phyloP scores from a whole-genome alignment of 2,113 vertebrate species.

The Thalassarche chlororhynchos region DNA sequence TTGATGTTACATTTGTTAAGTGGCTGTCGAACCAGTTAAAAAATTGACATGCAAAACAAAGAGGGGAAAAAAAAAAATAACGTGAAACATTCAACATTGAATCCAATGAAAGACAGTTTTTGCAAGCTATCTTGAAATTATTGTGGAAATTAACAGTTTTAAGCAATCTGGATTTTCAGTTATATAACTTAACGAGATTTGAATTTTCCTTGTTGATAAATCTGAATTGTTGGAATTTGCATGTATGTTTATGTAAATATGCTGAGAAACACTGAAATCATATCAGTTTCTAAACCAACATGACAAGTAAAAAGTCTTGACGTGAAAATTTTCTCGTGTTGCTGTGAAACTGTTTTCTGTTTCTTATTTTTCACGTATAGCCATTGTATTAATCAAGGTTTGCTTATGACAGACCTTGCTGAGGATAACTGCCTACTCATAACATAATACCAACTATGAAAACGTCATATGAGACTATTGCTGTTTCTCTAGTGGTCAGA shows the following conservation, averaged over 20 bases:
- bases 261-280: not conserved
- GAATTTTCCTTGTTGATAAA: not conserved
- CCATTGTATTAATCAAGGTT: not conserved
- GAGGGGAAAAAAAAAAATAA: not conserved
- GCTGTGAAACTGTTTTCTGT: not conserved
- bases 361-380: not conserved
- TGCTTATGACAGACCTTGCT: not conserved
- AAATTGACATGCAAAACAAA: not conserved
- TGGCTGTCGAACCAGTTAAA: not conserved
- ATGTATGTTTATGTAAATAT: not conserved
- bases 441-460: not conserved
- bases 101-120: not conserved
- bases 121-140: not conserved
- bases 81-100: not conserved
- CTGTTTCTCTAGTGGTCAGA: not conserved
- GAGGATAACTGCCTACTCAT: not conserved
- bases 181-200: not conserved
- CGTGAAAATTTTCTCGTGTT: not conserved
- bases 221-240: not conserved
- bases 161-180: not conserved
- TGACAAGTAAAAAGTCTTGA: not conserved
- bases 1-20: not conserved
- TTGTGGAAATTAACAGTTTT: not conserved
- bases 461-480: not conserved
- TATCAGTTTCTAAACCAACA: not conserved